A percentile compares a stretch with the other conserved stretches of the same genome.
Conservation (phyloP, 2,113 vertebrate genomes). For the Paramormyrops kingsleyae region DNA sequence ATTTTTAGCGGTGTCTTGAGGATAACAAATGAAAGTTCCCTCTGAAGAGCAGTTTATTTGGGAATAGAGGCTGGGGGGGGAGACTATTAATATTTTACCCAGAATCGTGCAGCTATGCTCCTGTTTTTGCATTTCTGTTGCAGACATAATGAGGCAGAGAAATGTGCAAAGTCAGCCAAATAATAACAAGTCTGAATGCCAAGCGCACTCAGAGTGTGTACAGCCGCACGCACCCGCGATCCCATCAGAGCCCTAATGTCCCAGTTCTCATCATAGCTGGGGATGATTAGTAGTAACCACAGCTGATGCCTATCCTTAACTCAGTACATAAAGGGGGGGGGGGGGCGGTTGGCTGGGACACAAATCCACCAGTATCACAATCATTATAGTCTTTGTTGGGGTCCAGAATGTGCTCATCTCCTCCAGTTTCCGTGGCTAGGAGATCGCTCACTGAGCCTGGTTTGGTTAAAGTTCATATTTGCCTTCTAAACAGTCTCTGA, state of each 20-base stretch:
- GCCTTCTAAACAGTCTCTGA: not conserved
- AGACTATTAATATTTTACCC: not conserved
- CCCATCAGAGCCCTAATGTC: not conserved
- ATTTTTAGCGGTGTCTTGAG: not conserved
- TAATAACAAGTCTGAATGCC: not conserved
- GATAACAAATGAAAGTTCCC: not conserved
- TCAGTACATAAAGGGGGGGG: not conserved
- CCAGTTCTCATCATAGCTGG: not conserved
- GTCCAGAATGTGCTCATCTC: not conserved
- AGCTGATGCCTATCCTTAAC: not conserved
- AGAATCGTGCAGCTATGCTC: not conserved
- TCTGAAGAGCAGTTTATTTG: not conserved
- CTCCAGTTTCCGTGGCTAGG: not conserved
- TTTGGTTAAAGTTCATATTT: not conserved
- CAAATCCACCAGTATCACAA: not conserved
- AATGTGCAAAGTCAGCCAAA: not conserved
- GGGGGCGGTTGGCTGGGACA: not conserved
- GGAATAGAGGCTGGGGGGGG: not conserved
- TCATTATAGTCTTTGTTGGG: not conserved
- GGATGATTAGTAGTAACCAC: not conserved
- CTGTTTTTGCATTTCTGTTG: not conserved
- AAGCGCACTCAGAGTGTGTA: not conserved
- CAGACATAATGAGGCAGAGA: not conserved
- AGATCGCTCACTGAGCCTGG: not conserved
- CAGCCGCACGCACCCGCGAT: not conserved